These are phyloP conservation scores for Tribolium castaneum DNA, from an alignment of 1,140 invertebrate genomes.

Conservation along the genomic window DNA sequence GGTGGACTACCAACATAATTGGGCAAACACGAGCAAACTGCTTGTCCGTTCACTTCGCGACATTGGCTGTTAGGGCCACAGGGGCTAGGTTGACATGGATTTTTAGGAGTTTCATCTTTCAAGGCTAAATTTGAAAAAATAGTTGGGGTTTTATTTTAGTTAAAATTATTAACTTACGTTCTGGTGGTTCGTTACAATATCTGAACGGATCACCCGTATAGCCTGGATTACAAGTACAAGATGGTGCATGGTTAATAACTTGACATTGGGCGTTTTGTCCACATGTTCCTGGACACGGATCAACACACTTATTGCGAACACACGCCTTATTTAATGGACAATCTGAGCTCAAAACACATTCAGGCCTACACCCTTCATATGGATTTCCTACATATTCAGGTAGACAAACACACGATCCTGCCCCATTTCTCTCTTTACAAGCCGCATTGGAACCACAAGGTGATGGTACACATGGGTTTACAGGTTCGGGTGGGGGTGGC, in stretches of 20 bases:
- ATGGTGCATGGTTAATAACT: constrained; percentile 76
- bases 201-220: constrained; percentile 79
- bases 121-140: constrained; percentile 28
- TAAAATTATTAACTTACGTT: constrained; percentile 62
- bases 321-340: constrained; percentile 76
- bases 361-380: constrained; percentile 75
- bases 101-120: constrained; percentile 65
- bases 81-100: constrained; percentile 82
- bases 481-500: constrained; percentile 59
- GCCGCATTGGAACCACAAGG: constrained; percentile 80
- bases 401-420: constrained; percentile 79
- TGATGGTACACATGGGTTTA: constrained; percentile 55
- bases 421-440: constrained; percentile 75
- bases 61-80: constrained; percentile 86
- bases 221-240: constrained; percentile 76
- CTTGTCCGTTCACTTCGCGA: constrained; percentile 74
- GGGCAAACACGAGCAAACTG: constrained; percentile 81
- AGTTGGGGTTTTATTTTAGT: not conserved
- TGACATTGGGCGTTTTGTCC: constrained; percentile 77
- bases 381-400: constrained; percentile 78
- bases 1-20: constrained; percentile 82
- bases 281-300: constrained; percentile 78
- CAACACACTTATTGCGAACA: constrained; percentile 74
- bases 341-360: constrained; percentile 76
- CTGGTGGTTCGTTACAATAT: constrained; percentile 67